These are phyloP conservation scores for Eupithecia exiguata DNA, from an alignment of 2,888 invertebrate species.

Conservation along the genomic window DNA sequence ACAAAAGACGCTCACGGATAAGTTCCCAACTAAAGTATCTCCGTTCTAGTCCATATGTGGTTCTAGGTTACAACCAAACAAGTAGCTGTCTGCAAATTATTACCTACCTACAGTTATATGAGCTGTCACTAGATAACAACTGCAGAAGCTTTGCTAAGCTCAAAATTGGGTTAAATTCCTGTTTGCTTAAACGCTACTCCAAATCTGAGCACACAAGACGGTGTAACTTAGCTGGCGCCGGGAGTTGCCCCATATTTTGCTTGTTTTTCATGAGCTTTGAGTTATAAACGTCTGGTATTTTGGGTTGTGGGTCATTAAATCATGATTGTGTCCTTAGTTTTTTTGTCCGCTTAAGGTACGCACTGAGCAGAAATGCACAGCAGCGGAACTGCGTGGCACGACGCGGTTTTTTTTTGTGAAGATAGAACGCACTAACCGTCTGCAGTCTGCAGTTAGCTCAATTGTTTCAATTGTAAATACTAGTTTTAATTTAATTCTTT, in stretches of 20 bases:
- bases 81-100: constrained; percentile 5
- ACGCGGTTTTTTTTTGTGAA: too few species aligned
- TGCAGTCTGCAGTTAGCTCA: too few species aligned
- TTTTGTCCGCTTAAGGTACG: too few species aligned
- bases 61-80: neutral
- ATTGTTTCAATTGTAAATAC: too few species aligned
- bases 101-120: constrained; percentile 12
- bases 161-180: constrained; percentile 71
- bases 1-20: neutral
- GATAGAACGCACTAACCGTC: too few species aligned
- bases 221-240: neutral
- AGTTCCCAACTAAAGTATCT: neutral
- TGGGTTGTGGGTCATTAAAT: too few species aligned
- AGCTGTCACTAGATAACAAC: constrained; percentile 47
- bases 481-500: too few species aligned
- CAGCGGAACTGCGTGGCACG: too few species aligned
- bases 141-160: constrained; percentile 61
- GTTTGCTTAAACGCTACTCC: constrained; percentile 65
- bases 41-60: too few species aligned
- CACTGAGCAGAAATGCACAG: too few species aligned
- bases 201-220: constrained; percentile 51
- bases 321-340: too few species aligned
- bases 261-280: neutral
- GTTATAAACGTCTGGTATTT: neutral
- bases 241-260: neutral